A percentile compares a stretch with the other conserved stretches of the same genome.
These are phyloP conservation scores for Drosophila greeni DNA, from an alignment of 2,888 invertebrate genomes.

Conservation along the genomic window DNA sequence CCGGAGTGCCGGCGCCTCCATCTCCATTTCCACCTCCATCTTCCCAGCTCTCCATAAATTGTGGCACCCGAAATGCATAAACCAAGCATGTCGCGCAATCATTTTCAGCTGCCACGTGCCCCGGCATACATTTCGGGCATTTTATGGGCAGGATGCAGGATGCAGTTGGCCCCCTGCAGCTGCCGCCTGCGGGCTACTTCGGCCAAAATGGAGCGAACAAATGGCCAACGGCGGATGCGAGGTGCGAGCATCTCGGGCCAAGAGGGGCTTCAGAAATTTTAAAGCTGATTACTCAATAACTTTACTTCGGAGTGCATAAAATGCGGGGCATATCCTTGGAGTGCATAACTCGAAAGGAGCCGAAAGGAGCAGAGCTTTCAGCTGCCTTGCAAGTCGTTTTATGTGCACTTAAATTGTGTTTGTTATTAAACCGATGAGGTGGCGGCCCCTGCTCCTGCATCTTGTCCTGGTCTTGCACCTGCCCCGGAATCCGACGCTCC, in stretches of 20 bases:
- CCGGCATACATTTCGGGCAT: slow-evolving; percentile 70
- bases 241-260: slow-evolving; percentile 13
- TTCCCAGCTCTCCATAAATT: slow-evolving; percentile 53
- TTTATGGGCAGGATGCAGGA: slow-evolving; percentile 55
- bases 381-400: slow-evolving; percentile 57
- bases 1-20: neutral
- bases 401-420: slow-evolving; percentile 70
- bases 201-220: slow-evolving; percentile 54
- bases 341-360: slow-evolving; percentile 61
- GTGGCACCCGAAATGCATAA: slow-evolving; percentile 72
- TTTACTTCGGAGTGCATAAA: slow-evolving; percentile 68
- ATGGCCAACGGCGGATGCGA: slow-evolving; percentile 39
- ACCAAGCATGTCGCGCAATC: slow-evolving; percentile 77
- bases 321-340: slow-evolving; percentile 62
- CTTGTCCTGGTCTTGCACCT: neutral
- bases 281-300: slow-evolving; percentile 75
- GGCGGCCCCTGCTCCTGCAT: neutral
- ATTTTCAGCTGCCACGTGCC: slow-evolving; percentile 76
- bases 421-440: slow-evolving; percentile 58
- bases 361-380: slow-evolving; percentile 42
- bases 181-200: slow-evolving; percentile 23
- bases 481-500: slow-evolving; percentile 13
- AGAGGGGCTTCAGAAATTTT: slow-evolving; percentile 46
- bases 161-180: slow-evolving; percentile 12
- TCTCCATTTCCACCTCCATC: neutral